phyloP scores from a whole-genome alignment of 2,888 invertebrate genomes.

The Bhutanitis thaidina region DNA sequence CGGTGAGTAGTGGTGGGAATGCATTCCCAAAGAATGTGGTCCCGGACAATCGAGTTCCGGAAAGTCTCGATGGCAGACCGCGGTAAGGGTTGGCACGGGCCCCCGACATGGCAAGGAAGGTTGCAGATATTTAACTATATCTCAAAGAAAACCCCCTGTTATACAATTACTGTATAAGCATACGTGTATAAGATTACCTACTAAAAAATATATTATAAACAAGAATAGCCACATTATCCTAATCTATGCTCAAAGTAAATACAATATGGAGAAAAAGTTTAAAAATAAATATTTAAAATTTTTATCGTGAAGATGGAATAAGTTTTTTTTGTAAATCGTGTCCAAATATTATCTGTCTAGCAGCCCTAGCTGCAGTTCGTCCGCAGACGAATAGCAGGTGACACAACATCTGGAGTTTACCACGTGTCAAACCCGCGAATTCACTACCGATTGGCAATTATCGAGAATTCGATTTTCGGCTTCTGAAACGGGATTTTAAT shows the following conservation, averaged over 20 bases:
- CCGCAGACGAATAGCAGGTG: conserved; percentile 49
- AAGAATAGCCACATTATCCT: too few species aligned
- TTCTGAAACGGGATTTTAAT: conserved; percentile 30
- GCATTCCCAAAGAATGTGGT: conserved; percentile 57
- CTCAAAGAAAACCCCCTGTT: too few species aligned
- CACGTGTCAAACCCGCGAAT: conserved; percentile 60
- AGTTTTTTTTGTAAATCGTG: not conserved
- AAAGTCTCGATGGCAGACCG: conserved; percentile 38
- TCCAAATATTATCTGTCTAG: not conserved
- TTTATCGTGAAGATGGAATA: too few species aligned
- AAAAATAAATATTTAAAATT: too few species aligned
- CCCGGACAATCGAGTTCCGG: conserved; percentile 51
- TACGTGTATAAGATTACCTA: too few species aligned
- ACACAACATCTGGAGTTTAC: conserved; percentile 56
- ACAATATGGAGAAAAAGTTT: too few species aligned
- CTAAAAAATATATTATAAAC: too few species aligned
- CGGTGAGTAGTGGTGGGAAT: conserved; percentile 50
- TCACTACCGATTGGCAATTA: conserved; percentile 49
- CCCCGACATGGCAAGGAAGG: too few species aligned
- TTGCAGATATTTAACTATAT: too few species aligned
- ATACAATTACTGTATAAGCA: too few species aligned
- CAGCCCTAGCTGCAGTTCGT: conserved; percentile 18
- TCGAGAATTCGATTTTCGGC: conserved; percentile 45
- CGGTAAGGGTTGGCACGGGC: conserved; percentile 4
- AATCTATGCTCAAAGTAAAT: too few species aligned